Evolutionary conservation across 2,888 invertebrate genomes (phyloP).

Genomic region (Pomacea canaliculata): DNA sequence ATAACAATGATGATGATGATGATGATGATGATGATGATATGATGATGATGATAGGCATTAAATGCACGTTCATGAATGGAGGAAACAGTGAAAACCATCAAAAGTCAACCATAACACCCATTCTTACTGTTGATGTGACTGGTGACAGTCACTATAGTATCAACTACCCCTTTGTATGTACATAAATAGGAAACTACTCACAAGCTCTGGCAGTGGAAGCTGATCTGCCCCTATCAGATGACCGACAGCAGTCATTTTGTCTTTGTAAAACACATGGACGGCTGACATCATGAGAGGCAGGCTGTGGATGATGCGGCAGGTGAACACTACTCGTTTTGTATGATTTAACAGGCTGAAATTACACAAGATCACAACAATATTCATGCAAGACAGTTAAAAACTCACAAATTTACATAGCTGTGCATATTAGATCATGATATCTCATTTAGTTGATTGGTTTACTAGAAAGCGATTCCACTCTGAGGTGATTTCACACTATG

Average conservation of each 20-base stretch:
- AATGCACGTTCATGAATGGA: no score
- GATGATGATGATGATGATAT: no score
- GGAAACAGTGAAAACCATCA: no score
- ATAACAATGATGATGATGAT: no score
- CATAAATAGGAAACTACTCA: conserved; percentile 3
- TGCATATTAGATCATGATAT: no score
- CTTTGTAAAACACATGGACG: conserved; percentile 69
- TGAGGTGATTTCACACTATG: no score
- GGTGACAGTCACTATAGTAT: no score
- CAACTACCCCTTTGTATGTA: no score
- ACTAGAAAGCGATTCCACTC: no score
- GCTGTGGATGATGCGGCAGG: conserved; percentile 71
- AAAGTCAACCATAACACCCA: no score
- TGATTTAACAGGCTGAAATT: conserved; percentile 57
- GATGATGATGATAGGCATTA: no score
- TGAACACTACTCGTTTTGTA: conserved; percentile 62
- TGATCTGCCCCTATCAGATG: conserved; percentile 72
- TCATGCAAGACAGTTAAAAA: background rate
- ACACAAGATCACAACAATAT: background rate
- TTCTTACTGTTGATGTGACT: no score
- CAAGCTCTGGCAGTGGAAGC: conserved; percentile 61
- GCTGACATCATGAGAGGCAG: conserved; percentile 71
- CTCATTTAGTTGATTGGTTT: background rate
- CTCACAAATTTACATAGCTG: background rate
- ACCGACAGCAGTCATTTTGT: conserved; percentile 70